Evolutionary conservation across 2,888 invertebrate species (phyloP).

Genomic region (Microplitis manilae): DNA sequence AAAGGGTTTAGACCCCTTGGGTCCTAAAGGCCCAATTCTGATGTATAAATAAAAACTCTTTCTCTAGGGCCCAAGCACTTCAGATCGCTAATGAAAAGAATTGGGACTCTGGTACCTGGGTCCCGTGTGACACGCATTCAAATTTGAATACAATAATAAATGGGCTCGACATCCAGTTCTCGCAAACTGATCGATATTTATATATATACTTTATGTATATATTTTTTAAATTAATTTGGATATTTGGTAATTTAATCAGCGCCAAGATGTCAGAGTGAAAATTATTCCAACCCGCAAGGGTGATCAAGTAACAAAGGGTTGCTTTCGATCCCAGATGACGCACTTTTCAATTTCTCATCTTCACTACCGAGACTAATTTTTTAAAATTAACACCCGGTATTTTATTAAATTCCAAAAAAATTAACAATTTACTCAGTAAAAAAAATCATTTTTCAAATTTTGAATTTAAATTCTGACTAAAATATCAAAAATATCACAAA

Average conservation of each 20-base stretch:
- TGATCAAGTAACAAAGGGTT: conserved; percentile 55
- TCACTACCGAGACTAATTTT: conserved; percentile 64
- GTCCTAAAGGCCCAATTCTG: conserved; percentile 14
- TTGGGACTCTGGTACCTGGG: conserved; percentile 46
- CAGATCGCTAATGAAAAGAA: conserved; percentile 52
- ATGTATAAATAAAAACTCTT: conserved; percentile 16
- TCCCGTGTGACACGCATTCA: conserved; percentile 17
- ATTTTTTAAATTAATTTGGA: too few relatives aligned
- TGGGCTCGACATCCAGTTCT: neutral
- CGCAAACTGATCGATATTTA: too few relatives aligned
- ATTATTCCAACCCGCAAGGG: neutral
- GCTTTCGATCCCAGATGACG: conserved; percentile 63
- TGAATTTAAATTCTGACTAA: neutral
- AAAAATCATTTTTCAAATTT: too few relatives aligned
- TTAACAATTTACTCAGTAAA: too few relatives aligned
- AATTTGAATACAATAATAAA: conserved; percentile 19
- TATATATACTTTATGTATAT: too few relatives aligned
- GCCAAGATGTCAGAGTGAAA: neutral
- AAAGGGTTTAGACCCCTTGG: conserved; percentile 29
- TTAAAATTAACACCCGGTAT: conserved; percentile 42
- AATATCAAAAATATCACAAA: neutral
- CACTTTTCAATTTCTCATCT: conserved; percentile 67
- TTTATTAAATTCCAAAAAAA: too few relatives aligned
- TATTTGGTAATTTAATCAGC: too few relatives aligned
- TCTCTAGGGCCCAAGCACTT: conserved; percentile 57